Conservation (phyloP, 2,113 vertebrate species). For the Genyomyrus donnyi region DNA sequence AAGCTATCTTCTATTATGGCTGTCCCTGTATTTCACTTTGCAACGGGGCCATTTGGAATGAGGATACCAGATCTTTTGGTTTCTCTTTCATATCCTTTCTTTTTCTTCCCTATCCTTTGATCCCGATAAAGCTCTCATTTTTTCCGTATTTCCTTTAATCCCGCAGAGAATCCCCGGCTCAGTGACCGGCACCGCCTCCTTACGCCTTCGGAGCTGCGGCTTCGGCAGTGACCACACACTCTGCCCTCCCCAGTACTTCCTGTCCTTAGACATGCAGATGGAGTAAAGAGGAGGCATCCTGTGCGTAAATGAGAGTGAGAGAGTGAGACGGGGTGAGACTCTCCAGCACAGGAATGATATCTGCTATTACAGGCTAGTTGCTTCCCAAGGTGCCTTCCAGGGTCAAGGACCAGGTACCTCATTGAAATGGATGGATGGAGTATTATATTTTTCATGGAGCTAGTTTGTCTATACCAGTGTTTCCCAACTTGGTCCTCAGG, state of each 20-base stretch:
- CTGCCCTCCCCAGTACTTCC: neutral
- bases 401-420: neutral
- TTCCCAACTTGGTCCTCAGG: neutral
- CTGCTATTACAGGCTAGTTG: neutral
- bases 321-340: neutral
- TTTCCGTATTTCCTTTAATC: neutral
- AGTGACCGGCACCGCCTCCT: neutral
- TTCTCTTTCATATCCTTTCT: neutral
- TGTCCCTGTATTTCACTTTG: constrained; percentile 66
- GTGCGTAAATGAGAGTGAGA: neutral
- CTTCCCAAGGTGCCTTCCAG: neutral
- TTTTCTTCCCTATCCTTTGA: neutral
- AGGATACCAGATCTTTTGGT: constrained; percentile 32
- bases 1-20: constrained; percentile 63
- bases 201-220: neutral
- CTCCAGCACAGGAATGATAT: neutral
- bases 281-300: neutral
- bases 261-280: neutral
- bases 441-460: neutral
- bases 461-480: neutral
- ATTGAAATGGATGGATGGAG: neutral
- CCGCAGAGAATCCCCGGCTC: neutral
- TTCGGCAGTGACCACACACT: no score
- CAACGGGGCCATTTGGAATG: constrained; percentile 53
- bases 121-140: neutral